Conservation (phyloP, 1,140 invertebrate species). For the Amyelois transitella region DNA sequence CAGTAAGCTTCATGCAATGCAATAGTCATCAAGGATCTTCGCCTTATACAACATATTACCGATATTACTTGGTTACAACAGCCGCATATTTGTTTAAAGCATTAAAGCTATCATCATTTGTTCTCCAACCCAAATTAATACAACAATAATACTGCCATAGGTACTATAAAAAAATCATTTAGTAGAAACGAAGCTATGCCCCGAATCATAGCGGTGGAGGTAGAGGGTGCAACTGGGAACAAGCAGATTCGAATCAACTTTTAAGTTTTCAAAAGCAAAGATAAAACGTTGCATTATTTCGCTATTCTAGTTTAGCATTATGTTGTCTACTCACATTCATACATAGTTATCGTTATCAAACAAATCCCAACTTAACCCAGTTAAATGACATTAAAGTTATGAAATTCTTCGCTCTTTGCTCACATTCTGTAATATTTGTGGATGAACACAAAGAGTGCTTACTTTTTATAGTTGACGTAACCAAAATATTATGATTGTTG, state of each 20-base stretch:
- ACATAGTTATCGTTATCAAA: conserved; percentile 19
- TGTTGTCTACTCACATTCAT: not conserved
- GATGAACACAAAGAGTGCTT: not conserved
- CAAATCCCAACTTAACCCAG: conserved; percentile 20
- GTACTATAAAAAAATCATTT: too few species aligned
- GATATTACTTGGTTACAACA: too few species aligned
- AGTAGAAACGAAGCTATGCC: too few species aligned
- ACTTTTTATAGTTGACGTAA: not conserved
- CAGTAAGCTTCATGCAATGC: not conserved
- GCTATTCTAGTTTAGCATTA: not conserved
- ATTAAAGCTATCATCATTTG: too few species aligned
- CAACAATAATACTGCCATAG: too few species aligned
- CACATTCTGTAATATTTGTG: not conserved
- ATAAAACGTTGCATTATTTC: not conserved
- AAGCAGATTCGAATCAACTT: too few species aligned
- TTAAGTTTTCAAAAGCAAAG: not conserved
- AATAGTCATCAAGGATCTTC: too few species aligned
- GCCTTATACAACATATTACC: too few species aligned
- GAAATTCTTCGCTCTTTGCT: conserved; percentile 8
- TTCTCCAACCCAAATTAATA: too few species aligned
- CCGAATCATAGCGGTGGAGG: too few species aligned
- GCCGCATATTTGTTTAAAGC: too few species aligned
- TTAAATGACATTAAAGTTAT: conserved; percentile 20
- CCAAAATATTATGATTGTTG: not conserved
- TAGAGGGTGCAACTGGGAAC: too few species aligned